Evolutionary conservation across 2,888 invertebrate genomes (phyloP), one percentile per base, ranked within the genome.

Genomic region (Diarsia brunnea): DNA sequence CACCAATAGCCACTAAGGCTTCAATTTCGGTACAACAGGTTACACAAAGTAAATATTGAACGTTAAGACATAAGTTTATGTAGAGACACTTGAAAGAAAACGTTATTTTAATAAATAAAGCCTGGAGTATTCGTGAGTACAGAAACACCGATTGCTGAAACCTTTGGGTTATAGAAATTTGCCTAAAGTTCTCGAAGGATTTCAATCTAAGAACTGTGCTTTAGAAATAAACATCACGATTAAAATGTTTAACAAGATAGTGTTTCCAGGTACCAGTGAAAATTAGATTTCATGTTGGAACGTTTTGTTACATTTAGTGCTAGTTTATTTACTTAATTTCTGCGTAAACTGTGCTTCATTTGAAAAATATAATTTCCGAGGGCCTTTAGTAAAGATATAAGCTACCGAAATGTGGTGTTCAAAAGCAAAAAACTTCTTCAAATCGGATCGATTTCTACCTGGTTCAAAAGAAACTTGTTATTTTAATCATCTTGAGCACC

Each of bases 101-200:
- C 27, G 16, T 64, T 53, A 24, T 43, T 73, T 21, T 24, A 66
- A 71, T 77, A 73, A 77, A 61, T 47, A 51, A 31, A 47, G 16
- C 21, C 60, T 38, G 53, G 49, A 16, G 19, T 38, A 75, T 60
- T 73, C 12, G n/a, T 24, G 55, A 72, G 70, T 66, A 75, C 67
- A 79, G 55, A 76, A 72, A 77, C 43, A 43, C 66, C 72, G 66
- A 78, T 75, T 74, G 38, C 51, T 71, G 49, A 81, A 83, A 78
- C 77, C 67, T 84, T 76, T 31, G 65, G 66, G 73, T 73, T 85
- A 85, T 87, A 81, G 82, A 84, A 87, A 87, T 85, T 81, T 79
- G 78, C 71, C 74, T 7, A 5, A 38, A 38, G 38, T 38, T 38
- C 38, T 72, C 75, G 69, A 79, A 76, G 78, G 75, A 84, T 82